Evolutionary conservation across 2,113 vertebrate genomes (phyloP).

Genomic region (Chloebia gouldiae): DNA sequence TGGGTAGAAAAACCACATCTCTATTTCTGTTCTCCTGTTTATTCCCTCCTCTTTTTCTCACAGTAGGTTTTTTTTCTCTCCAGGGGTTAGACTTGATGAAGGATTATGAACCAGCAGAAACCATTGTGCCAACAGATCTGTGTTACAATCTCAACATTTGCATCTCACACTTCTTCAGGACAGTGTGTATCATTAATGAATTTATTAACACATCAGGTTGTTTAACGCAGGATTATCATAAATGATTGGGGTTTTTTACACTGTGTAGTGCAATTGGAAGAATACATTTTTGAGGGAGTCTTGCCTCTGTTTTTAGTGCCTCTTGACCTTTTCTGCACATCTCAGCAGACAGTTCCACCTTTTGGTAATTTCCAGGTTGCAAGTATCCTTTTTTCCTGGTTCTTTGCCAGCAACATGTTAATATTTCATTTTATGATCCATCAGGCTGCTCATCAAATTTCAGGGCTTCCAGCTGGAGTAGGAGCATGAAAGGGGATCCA

Average conservation of each 20-base stretch:
- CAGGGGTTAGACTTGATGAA: not conserved
- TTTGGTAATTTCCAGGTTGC: not conserved
- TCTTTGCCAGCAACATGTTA: not conserved
- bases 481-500: not conserved
- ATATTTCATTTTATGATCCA: not conserved
- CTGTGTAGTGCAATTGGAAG: not conserved
- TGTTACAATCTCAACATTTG: not conserved
- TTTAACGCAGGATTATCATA: not conserved
- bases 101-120: not conserved
- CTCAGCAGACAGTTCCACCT: not conserved
- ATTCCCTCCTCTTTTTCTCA: accelerated
- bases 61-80: not conserved
- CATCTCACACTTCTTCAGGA: not conserved
- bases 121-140: not conserved
- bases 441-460: not conserved
- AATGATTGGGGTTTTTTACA: accelerated
- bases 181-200: not conserved
- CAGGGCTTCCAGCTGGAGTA: not conserved
- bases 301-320: not conserved
- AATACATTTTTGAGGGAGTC: not conserved
- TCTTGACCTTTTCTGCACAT: not conserved
- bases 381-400: not conserved
- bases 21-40: not conserved
- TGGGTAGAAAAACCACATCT: not conserved
- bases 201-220: not conserved